Evolutionary conservation across 1,140 invertebrate species (phyloP), one percentile per base, ranked within the genome.

Genomic region (Ceratina calcarata): DNA sequence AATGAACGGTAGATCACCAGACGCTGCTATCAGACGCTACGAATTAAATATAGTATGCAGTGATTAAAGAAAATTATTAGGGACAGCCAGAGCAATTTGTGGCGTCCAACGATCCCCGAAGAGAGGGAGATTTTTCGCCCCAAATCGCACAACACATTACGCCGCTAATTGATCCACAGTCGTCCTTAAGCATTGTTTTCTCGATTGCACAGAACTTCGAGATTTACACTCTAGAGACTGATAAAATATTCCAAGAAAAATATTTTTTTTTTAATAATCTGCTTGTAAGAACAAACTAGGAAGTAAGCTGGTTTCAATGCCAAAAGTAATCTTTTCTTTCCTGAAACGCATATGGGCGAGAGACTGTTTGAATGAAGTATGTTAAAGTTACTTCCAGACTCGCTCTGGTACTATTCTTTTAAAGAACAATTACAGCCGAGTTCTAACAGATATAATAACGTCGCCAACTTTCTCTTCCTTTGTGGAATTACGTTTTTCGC

Each of bases 11-110:
- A 79, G 62, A 79, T 74, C 78, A 74, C 61, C 37, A 13, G 13
- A 10, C 24, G 49, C 24, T 24, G 51, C 55, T 64, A 72, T 78
- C 69, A 72, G 76, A 72, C 27, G 27, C 51, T 49, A 65, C 76
- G 76, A 78, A 78, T 78, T 78, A 72, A 72, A 78, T 78, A 78
- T 72, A 78, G 58, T 37, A 78, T 71, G 75, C 57, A 61, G 67
- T 53, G 75, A 78, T 78, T 78, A 78, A 64, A 69, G 67, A 78
- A 78, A 78, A 71, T 71, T 62, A 78, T 78, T 78, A 71, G 53
- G 58, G 67, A 22, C 75, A 32, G 32, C 13, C 3, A 18, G 15
- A 7, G 67, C 58, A 51, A 53, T 53, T 12, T 18, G 49, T 62
- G 67, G 49, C 16, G 67, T 37, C 60, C 27, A 71, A 71, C 75